phyloP scores from a whole-genome alignment of 1,140 invertebrate genomes.

The Bombus sibiricus region DNA sequence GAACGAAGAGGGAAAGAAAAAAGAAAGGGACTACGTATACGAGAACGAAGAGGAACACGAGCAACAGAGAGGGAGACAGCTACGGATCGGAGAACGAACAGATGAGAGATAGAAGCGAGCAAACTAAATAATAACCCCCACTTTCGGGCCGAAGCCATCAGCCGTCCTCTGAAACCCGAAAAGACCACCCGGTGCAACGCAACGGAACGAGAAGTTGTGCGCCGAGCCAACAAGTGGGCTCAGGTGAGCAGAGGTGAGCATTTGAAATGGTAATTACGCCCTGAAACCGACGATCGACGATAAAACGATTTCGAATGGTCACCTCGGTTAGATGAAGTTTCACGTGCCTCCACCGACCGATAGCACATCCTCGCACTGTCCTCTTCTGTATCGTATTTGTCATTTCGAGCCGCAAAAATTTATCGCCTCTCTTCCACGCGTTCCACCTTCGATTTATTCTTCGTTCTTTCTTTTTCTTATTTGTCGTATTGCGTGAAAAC shows the following conservation, averaged over 20 bases:
- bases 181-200: constrained; percentile 80
- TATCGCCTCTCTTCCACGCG: not conserved
- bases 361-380: not conserved
- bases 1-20: constrained; percentile 44
- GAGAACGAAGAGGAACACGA: not conserved
- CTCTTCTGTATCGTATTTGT: not conserved
- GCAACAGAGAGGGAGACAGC: constrained; percentile 13
- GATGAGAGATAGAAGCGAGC: constrained; percentile 80
- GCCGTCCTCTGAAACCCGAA: constrained; percentile 67
- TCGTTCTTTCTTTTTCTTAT: not conserved
- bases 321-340: constrained; percentile 59
- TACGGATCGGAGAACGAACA: constrained; percentile 65
- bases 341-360: constrained; percentile 25
- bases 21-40: constrained; percentile 6
- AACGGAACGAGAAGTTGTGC: constrained; percentile 71
- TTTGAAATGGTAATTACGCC: constrained; percentile 81
- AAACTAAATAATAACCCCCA: constrained; percentile 82
- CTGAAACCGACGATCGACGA: constrained; percentile 75
- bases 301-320: constrained; percentile 75
- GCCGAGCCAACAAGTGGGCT: constrained; percentile 68
- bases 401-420: not conserved
- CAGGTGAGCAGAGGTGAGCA: constrained; percentile 78
- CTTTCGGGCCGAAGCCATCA: constrained; percentile 61
- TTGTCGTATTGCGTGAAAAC: not conserved
- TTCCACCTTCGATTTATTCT: not conserved